Percentiles rank a stretch among this genome's conserved stretches.
Conservation (phyloP, 2,797 vertebrate genomes). For the Etheostoma nigrum region DNA sequence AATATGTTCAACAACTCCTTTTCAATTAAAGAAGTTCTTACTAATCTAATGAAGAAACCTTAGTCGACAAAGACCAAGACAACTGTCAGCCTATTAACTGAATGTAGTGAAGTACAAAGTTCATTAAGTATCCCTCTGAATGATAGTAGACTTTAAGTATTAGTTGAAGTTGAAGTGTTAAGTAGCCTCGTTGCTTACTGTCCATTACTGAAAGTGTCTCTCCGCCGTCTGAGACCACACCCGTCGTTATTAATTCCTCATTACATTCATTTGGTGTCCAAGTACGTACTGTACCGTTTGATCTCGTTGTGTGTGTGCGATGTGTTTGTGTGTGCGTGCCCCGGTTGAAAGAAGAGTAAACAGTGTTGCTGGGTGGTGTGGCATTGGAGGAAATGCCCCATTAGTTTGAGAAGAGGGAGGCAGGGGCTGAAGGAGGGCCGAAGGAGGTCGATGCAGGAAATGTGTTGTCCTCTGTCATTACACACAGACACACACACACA, state of each 20-base stretch:
- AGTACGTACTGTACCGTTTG: slow-evolving; percentile 47
- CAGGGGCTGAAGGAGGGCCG: slow-evolving; percentile 29
- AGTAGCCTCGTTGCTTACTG: too few species aligned
- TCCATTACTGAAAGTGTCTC: not conserved
- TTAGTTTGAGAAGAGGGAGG: slow-evolving; percentile 71
- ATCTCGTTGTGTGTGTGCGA: slow-evolving; percentile 63
- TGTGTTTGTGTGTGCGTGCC: slow-evolving; percentile 73
- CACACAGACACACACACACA: slow-evolving; percentile 14
- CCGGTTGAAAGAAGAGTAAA: slow-evolving; percentile 71
- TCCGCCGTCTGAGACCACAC: slow-evolving; percentile 36
- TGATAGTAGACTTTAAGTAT: not conserved
- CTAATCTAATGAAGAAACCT: too few species aligned
- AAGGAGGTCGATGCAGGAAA: slow-evolving; percentile 66
- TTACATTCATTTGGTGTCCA: slow-evolving; percentile 31
- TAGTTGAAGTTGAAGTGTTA: not conserved
- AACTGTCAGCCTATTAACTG: too few species aligned
- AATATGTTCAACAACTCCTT: not conserved
- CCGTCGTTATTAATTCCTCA: slow-evolving; percentile 47
- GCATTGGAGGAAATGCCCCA: slow-evolving; percentile 87
- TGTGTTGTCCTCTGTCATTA: slow-evolving; percentile 52
- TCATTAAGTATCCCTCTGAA: not conserved
- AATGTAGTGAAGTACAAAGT: too few species aligned
- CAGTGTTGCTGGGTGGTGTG: slow-evolving; percentile 84
- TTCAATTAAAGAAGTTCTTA: too few species aligned
- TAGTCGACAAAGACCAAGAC: too few species aligned